Conservation (phyloP, 2,113 vertebrate species). For the Otocyon megalotis region DNA sequence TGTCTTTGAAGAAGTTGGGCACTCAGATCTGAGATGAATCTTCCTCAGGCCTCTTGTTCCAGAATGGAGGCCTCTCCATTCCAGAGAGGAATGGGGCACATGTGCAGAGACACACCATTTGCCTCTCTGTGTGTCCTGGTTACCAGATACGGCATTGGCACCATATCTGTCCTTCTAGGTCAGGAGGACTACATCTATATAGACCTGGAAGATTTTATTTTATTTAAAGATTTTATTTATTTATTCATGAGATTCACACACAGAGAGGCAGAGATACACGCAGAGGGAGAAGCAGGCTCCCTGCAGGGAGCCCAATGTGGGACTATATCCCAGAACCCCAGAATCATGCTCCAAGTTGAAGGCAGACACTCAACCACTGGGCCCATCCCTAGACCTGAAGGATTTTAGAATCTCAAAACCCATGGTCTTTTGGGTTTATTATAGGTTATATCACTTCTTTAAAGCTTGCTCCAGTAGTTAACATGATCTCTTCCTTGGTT, state of each 20-base stretch:
- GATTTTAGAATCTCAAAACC: background rate
- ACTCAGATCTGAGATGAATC: background rate
- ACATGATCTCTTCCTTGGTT: background rate
- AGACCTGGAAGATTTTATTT: background rate
- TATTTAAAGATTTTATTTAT: too few species aligned
- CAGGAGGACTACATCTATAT: background rate
- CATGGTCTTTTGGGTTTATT: background rate
- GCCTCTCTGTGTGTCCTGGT: background rate
- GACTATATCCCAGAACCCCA: too few species aligned
- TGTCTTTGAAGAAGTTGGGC: slow-evolving; percentile 49
- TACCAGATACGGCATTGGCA: background rate
- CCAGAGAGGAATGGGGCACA: background rate
- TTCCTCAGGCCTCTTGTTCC: background rate
- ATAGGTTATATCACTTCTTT: background rate
- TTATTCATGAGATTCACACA: too few species aligned
- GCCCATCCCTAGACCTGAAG: background rate
- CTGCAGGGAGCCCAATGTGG: too few species aligned
- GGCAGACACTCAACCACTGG: too few species aligned
- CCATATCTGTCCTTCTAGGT: background rate
- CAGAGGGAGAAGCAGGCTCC: too few species aligned
- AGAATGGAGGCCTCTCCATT: background rate
- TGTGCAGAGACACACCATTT: too few species aligned
- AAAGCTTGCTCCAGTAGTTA: background rate
- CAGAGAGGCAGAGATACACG: too few species aligned
- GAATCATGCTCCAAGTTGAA: too few species aligned